phyloP scores from a whole-genome alignment of 2,113 vertebrate genomes.

The Mixornis gularis region DNA sequence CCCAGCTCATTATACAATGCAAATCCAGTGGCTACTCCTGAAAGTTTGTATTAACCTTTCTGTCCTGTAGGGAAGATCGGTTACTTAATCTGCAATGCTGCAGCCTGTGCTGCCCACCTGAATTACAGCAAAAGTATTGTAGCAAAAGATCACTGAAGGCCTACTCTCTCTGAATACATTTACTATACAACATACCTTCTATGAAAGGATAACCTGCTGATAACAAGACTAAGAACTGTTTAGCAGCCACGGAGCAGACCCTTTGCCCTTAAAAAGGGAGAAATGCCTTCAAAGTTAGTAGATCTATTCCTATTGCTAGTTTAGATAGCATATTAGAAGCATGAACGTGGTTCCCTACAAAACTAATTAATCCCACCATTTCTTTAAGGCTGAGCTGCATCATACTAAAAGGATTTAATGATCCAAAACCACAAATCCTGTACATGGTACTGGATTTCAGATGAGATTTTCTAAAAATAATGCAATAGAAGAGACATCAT shows the following conservation, averaged over 20 bases:
- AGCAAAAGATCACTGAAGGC: not conserved
- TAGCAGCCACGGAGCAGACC: not conserved
- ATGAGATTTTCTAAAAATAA: not conserved
- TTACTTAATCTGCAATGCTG: not conserved
- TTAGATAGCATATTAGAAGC: not conserved
- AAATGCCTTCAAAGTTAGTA: not conserved
- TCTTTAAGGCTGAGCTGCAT: not conserved
- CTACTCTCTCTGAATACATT: not conserved
- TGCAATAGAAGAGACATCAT: not conserved
- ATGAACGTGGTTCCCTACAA: not conserved
- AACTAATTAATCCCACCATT: not conserved
- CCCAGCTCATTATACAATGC: not conserved
- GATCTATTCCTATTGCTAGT: not conserved
- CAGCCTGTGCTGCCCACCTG: not conserved
- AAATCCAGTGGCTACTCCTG: not conserved
- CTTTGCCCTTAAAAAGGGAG: not conserved
- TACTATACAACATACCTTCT: not conserved
- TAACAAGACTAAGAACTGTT: not conserved
- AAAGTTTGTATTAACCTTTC: not conserved
- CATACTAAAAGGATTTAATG: not conserved
- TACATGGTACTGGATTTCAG: not conserved
- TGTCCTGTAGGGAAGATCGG: not conserved
- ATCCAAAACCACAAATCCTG: not conserved
- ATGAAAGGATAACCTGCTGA: not conserved
- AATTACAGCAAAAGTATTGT: not conserved